Conservation (phyloP, 2,113 vertebrate genomes). For the Ornithorhynchus anatinus region DNA sequence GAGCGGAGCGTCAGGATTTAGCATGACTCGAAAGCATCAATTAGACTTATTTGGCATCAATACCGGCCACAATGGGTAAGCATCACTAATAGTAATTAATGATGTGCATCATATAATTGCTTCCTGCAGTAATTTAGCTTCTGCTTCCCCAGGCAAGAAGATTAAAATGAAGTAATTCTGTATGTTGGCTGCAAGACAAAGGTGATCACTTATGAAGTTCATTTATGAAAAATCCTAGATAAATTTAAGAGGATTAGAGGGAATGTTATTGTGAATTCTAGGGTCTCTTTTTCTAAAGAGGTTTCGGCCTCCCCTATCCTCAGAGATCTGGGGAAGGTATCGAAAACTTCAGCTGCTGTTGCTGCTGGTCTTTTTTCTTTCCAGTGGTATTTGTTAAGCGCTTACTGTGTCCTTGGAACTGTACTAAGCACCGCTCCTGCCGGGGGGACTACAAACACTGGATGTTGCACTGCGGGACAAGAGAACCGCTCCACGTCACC, state of each 20-base stretch:
- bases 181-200: background rate
- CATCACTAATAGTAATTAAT: constrained; percentile 20
- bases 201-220: background rate
- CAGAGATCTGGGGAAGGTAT: too few relatives aligned
- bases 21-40: background rate
- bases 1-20: constrained; percentile 6
- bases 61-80: background rate
- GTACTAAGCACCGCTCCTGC: too few relatives aligned
- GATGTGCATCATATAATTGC: background rate
- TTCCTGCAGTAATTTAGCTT: background rate
- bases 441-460: too few relatives aligned
- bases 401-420: too few relatives aligned
- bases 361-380: too few relatives aligned
- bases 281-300: background rate
- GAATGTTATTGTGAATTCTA: background rate
- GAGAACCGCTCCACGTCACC: too few relatives aligned
- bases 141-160: background rate
- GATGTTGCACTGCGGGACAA: too few relatives aligned
- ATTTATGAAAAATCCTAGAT: too few relatives aligned
- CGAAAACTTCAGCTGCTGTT: too few relatives aligned
- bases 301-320: background rate
- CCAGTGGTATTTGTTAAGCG: too few relatives aligned
- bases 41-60: constrained; percentile 9
- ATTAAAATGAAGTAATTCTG: background rate
- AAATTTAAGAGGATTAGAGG: background rate